Evolutionary conservation across 1,140 invertebrate species (phyloP), one percentile per base, ranked within the genome.

Genomic region (Leptonema lineaticorne): DNA sequence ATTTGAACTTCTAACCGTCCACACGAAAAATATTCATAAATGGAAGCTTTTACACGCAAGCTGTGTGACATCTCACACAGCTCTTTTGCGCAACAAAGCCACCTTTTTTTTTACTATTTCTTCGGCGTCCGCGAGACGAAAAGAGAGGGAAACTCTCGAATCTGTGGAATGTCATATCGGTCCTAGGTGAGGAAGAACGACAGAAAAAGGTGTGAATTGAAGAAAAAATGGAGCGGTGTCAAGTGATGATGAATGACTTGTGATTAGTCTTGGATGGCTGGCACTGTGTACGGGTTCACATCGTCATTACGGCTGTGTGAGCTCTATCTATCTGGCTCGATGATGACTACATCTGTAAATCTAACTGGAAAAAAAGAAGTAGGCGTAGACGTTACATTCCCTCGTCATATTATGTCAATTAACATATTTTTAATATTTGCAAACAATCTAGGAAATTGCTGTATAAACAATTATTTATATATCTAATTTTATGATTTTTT

Each of bases 151-250:
- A 26, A 64, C 16, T 16, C n/a, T 28, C 29, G 16, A 63, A n/a
- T 14, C 62, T 29, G 16, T 64, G 62, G 62, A 64, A 64, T 64
- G 62, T 64, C 62, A 53, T 45, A 64, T 64, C 46, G 45, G 7
- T 50, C 41, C 46, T 26, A 46, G 9, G 26, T 8, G 58, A 60
- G 53, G 41, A 69, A 67, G 67, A 59, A 53, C 67, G 67, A 63
- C 59, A 69, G 63, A 69, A 72, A 68, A 69, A 72, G 67, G 70
- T 72, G 70, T 72, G 70, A 72, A 72, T 69, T 67, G 63, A 65
- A 69, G 67, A 72, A 72, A 72, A 72, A 72, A 69, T 67, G 58
- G 69, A 72, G 70, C 60, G 67, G 63, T 72, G 70, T 72, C 70
- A 72, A 72, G 70, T 72, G 67, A 69, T 72, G 70, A 72, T 72